Percentiles rank a stretch among this genome's conserved stretches.
Evolutionary conservation across 2,888 invertebrate species (phyloP).

Genomic region (Catonia carolina): DNA sequence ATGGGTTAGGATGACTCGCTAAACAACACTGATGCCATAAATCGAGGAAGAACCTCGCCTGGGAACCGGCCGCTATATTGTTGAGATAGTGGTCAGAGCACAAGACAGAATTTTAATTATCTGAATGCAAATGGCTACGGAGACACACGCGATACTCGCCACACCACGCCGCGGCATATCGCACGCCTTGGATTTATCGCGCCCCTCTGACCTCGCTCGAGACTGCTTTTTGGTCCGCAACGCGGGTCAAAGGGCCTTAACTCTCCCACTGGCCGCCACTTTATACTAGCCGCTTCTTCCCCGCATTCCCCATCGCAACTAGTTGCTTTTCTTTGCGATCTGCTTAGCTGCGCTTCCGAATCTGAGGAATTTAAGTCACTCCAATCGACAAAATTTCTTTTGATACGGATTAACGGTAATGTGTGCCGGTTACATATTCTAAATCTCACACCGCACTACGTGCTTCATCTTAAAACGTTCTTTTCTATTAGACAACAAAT

Average conservation of each 20-base stretch:
- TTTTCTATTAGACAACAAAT: too few relatives aligned
- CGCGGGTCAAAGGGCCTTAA: neutral
- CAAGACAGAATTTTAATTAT: constrained; percentile 15
- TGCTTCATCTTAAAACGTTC: too few relatives aligned
- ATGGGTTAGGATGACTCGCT: neutral
- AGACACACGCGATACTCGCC: constrained; percentile 7
- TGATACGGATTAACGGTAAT: too few relatives aligned
- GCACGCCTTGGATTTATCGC: constrained; percentile 10
- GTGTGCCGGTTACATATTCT: too few relatives aligned
- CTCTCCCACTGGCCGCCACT: too few relatives aligned
- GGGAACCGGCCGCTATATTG: constrained; percentile 10
- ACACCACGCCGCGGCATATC: constrained; percentile 5
- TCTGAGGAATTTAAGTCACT: too few relatives aligned
- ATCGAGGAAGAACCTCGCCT: constrained; percentile 1
- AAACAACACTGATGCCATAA: constrained; percentile 2
- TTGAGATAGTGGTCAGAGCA: constrained; percentile 15
- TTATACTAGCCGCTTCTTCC: too few relatives aligned
- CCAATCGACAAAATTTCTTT: too few relatives aligned
- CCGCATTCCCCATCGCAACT: too few relatives aligned
- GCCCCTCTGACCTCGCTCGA: constrained; percentile 7
- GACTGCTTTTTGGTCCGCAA: neutral
- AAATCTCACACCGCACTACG: too few relatives aligned
- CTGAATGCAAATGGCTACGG: constrained; percentile 12
- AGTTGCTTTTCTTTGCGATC: too few relatives aligned
- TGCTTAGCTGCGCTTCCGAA: too few relatives aligned